Base-by-base conservation (phyloP, 2,797 vertebrate genomes). In the Sylvilagus floridanus region DNA sequence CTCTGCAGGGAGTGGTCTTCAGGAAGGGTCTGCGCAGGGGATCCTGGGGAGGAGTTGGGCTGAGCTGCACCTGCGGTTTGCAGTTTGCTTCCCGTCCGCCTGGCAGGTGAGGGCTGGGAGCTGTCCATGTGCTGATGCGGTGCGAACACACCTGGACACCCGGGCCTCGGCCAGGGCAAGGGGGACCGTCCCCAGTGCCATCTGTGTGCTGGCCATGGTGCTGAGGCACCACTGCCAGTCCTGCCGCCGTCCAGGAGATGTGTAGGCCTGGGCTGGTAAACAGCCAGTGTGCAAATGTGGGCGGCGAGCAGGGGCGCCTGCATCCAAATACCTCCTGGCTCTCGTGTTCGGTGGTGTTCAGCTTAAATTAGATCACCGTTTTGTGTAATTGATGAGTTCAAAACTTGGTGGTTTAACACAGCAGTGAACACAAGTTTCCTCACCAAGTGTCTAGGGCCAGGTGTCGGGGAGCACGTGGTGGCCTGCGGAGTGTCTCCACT, bases 141-240 rank as follows among this genome's bases (percentile, higher is more conserved):
- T 4, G 0, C 0, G 52, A 26, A n/a, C 35, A 62, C 57, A 11
- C 0, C 47, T n/a, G 62, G 89, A 54, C 22, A 2, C 63, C 2
- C 1, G 60, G 73, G 54, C 63, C 47, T 0, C 7, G 21, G 16
- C 7, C 9, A 14, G 3, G 42, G 10, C 26, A 16, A 60, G 35
- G 21, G 28, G 7, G 35, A 16, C 2, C 66, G n/a, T 3, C 0
- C 16, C n/a, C n/a, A 65, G 42, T 6, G 47, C 28, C 37, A 69
- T 30, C 42, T 16, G 22, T 3, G 52, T 4, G 22, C 68, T 37
- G 5, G 26, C 24, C 35, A 10, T 1, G 4, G 30, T 28, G 9
- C 35, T 0, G 14, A 65, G 63, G 42, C 42, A 47, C 42, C 42
- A 9, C 8, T 47, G 42, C 42, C 42, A 47, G 42, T 47, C 42